These are phyloP conservation scores for Amniataba percoides DNA, from an alignment of 2,797 vertebrate species.

Conservation along the genomic window DNA sequence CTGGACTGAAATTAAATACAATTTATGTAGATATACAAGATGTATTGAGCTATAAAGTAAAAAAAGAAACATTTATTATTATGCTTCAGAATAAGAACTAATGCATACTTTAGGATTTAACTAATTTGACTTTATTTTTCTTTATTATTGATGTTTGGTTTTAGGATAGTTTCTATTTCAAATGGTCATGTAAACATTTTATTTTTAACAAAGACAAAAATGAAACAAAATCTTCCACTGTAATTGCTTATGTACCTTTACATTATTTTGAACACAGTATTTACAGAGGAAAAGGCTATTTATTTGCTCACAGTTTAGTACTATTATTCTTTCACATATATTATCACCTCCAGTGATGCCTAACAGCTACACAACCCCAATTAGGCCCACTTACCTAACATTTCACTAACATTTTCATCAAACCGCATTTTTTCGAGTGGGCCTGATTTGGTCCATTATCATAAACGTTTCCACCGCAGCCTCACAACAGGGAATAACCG, in stretches of 20 bases:
- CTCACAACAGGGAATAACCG: neutral
- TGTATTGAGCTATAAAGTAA: neutral
- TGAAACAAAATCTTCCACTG: neutral
- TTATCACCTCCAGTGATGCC: neutral
- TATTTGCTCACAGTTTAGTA: neutral
- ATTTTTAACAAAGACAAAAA: neutral
- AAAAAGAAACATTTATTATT: neutral
- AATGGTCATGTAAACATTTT: neutral
- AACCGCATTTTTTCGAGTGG: neutral
- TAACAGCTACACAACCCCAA: neutral
- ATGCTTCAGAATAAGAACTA: neutral
- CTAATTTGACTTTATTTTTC: neutral
- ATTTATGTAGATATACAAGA: neutral
- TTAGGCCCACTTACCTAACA: too few relatives aligned
- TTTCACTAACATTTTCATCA: neutral
- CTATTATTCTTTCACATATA: neutral
- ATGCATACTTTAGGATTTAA: neutral
- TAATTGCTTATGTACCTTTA: neutral
- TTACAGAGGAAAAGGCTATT: neutral
- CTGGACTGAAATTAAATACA: neutral
- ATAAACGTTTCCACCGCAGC: neutral
- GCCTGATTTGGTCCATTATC: neutral
- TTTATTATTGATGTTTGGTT: neutral
- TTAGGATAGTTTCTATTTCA: neutral
- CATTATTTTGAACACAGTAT: neutral